Evolutionary conservation across 1,140 invertebrate genomes (phyloP).

Genomic region (Portunus trituberculatus): DNA sequence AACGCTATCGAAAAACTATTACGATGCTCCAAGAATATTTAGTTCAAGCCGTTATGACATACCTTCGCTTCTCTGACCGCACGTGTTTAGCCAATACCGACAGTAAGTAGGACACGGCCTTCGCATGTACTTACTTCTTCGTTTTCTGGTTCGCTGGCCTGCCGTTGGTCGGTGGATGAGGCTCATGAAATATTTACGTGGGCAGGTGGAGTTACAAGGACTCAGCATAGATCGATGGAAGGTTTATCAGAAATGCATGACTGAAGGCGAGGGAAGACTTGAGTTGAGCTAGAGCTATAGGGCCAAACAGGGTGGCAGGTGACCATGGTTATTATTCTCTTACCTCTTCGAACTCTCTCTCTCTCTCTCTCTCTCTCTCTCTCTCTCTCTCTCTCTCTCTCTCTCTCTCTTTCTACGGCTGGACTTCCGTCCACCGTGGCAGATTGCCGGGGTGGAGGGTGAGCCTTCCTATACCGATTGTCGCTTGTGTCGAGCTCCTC

Average conservation of each 20-base stretch:
- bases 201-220: neutral
- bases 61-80: too few species aligned
- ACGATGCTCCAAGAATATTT: too few species aligned
- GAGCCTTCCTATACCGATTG: too few species aligned
- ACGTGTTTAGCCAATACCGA: too few species aligned
- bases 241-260: neutral
- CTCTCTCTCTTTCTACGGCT: constrained; percentile 46
- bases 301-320: neutral
- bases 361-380: constrained; percentile 42
- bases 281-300: neutral
- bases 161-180: neutral
- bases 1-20: too few species aligned
- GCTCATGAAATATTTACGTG: neutral
- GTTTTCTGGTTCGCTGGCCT: neutral
- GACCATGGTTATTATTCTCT: neutral
- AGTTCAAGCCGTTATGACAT: too few species aligned
- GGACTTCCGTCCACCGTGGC: too few species aligned
- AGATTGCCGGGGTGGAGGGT: too few species aligned
- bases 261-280: neutral
- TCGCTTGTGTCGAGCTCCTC: too few species aligned
- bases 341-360: neutral
- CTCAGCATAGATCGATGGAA: neutral
- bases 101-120: too few species aligned
- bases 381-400: constrained; percentile 52
- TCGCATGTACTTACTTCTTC: neutral